phyloP scores from a whole-genome alignment of 2,797 vertebrate species.

The Sebastes wilsoni region DNA sequence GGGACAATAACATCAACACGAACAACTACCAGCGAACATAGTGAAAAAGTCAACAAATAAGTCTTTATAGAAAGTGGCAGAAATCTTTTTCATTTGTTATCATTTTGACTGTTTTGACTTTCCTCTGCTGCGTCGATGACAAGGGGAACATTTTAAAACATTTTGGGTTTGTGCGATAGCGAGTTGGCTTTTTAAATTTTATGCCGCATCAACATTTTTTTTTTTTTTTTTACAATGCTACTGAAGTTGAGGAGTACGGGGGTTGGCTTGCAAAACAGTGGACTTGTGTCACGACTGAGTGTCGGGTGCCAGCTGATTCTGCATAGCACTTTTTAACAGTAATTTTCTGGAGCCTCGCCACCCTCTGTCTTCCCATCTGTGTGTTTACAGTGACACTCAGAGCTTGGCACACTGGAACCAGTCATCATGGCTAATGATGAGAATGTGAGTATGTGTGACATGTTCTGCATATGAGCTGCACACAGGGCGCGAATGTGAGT shows the following conservation, averaged over 20 bases:
- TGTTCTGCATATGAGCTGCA: constrained; percentile 12
- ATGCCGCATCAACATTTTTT: neutral
- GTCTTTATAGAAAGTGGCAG: constrained; percentile 36
- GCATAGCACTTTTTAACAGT: constrained; percentile 59
- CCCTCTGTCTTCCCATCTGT: constrained; percentile 76
- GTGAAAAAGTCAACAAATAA: constrained; percentile 54
- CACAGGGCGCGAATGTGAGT: constrained; percentile 34
- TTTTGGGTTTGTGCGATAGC: neutral
- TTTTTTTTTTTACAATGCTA: neutral
- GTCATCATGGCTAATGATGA: constrained; percentile 74
- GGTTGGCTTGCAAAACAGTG: constrained; percentile 21
- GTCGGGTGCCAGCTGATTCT: constrained; percentile 41
- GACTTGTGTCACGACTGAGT: constrained; percentile 18
- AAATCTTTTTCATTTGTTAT: constrained; percentile 40
- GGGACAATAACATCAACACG: constrained; percentile 60
- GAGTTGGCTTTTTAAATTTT: neutral
- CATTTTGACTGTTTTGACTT: constrained; percentile 32
- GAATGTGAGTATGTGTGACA: constrained; percentile 51
- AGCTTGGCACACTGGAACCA: constrained; percentile 67
- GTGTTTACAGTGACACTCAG: constrained; percentile 77
- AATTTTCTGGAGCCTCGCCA: constrained; percentile 58
- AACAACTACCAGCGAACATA: constrained; percentile 51
- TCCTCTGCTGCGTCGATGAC: constrained; percentile 19
- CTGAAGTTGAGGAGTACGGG: neutral
- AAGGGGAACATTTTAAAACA: constrained; percentile 17